Conservation (phyloP, 2,797 vertebrate genomes). For the Myotis myotis region DNA sequence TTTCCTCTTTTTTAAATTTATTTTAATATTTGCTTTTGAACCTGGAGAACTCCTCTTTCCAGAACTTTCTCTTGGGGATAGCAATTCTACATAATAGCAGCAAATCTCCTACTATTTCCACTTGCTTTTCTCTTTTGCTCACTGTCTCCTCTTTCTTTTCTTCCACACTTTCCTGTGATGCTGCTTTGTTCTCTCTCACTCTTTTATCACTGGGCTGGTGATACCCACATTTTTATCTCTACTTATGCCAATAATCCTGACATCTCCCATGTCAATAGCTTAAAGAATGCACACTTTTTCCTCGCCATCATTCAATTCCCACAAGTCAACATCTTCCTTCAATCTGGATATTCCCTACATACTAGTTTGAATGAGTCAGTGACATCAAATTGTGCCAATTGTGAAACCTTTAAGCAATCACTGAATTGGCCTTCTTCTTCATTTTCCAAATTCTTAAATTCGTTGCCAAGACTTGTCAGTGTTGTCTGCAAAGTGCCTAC, state of each 20-base stretch:
- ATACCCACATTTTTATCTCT: not conserved
- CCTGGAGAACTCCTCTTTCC: not conserved
- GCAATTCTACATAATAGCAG: not conserved
- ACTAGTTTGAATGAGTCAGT: not conserved
- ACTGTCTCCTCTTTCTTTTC: not conserved
- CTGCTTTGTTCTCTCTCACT: not conserved
- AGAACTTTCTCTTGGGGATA: not conserved
- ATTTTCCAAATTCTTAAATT: not conserved
- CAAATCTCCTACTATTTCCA: not conserved
- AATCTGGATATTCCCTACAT: not conserved
- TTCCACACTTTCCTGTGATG: not conserved
- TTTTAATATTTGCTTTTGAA: slow-evolving; percentile 18
- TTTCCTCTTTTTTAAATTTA: not conserved
- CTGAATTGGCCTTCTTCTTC: slow-evolving; percentile 7
- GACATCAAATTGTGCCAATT: not conserved
- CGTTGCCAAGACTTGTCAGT: not conserved
- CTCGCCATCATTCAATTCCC: not conserved
- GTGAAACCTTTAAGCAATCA: not conserved
- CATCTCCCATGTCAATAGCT: not conserved
- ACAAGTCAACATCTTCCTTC: not conserved
- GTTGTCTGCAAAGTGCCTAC: not conserved
- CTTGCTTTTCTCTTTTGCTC: not conserved
- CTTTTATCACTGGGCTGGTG: not conserved
- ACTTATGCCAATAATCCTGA: not conserved
- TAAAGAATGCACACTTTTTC: not conserved